Evolutionary conservation across 1,140 invertebrate species (phyloP).

Genomic region (Lepidostoma basale): DNA sequence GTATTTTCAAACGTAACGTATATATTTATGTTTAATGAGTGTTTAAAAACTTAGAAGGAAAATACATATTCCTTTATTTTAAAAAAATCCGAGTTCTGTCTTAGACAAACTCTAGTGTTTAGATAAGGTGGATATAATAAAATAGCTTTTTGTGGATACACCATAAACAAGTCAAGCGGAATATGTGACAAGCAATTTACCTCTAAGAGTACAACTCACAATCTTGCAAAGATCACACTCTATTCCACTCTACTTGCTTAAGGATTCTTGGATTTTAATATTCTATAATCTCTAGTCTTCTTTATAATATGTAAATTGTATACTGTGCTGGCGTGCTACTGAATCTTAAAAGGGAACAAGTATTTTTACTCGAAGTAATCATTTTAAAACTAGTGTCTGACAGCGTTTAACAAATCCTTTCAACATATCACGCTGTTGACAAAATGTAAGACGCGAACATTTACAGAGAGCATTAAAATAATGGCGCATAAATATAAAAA

Average conservation of each 20-base stretch:
- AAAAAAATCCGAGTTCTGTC: slow-evolving; percentile 9
- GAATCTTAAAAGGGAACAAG: too few relatives aligned
- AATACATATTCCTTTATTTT: slow-evolving; percentile 8
- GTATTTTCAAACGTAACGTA: slow-evolving; percentile 40
- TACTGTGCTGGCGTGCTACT: background rate
- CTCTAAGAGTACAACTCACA: too few relatives aligned
- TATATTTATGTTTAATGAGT: slow-evolving; percentile 42
- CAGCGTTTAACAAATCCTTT: background rate
- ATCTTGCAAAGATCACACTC: too few relatives aligned
- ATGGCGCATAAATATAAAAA: slow-evolving; percentile 24
- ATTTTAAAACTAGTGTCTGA: too few relatives aligned
- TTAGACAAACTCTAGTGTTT: slow-evolving; percentile 26
- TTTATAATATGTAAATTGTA: background rate
- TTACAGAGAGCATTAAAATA: slow-evolving; percentile 30
- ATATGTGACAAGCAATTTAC: background rate
- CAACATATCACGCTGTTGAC: background rate
- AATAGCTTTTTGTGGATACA: slow-evolving; percentile 17
- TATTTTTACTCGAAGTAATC: too few relatives aligned
- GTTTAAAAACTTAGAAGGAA: slow-evolving; percentile 41
- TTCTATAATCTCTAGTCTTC: slow-evolving; percentile 20
- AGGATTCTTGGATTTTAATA: background rate
- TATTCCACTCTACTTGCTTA: background rate
- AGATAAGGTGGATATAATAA: slow-evolving; percentile 13
- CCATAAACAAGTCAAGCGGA: slow-evolving; percentile 10
- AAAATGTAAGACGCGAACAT: slow-evolving; percentile 4